Base-by-base conservation (phyloP, 37 sponge, comb jelly and placozoan species). In the Eunapius fragilis region DNA sequence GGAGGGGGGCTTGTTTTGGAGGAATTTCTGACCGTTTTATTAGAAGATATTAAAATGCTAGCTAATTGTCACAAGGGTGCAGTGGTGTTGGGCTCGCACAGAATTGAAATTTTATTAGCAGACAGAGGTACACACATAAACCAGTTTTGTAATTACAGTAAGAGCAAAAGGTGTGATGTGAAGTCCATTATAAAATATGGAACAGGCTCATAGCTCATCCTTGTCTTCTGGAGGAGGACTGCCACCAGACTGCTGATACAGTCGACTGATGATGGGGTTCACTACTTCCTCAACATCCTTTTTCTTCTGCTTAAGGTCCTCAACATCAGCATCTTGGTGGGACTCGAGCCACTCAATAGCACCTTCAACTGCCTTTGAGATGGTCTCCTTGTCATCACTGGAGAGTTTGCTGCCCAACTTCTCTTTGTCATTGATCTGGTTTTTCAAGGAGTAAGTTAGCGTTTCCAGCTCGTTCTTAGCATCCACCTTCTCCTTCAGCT, bases 271-370 rank as follows among this genome's bases (percentile, higher is more conserved):
- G 73, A 98, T 98, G n/a, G 99, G 99, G 79, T 93, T 90, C 25
- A 93, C 97, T 25, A 96, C 76, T 38, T 95, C 97, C 67, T 98
- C 99, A 80, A 98, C 85, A 37, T 93, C 95, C 78, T 98, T 96
- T 91, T 98, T 98, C 83, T 96, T 92, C 34, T 72, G 92, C 72
- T 96, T 80, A 34, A 86, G 80, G 31, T 96, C 99, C 37, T 91
- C 96, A 14, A 92, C 88, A 0, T 88, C 92, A 1, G 97, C 97
- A 30, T 96, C 93, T 13, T 87, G 91, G 74, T 96, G 91, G 14
- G 84, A 75, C 75, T 98, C 97, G 80, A 96, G 68, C 94, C 94
- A 96, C 47, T 97, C 87, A 31, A 96, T 97, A 30, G 92, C 94
- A 23, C 80, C 86, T 4, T 96, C 94, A 37, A 97, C 94, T 36